These are phyloP conservation scores for Horisme vitalbata DNA, from an alignment of 2,888 invertebrate genomes.

Conservation along the genomic window DNA sequence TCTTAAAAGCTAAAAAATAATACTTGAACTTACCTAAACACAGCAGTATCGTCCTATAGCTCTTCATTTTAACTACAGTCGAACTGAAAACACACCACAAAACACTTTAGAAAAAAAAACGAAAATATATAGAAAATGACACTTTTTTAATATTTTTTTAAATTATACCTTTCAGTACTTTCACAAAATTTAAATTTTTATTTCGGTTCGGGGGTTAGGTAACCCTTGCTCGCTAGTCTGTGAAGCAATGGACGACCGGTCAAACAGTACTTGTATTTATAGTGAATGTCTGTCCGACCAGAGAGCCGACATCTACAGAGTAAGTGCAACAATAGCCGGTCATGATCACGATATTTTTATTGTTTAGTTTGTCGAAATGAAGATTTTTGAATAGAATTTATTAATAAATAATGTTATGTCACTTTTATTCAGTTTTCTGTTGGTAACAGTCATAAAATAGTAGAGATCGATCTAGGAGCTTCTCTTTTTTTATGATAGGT, in stretches of 20 bases:
- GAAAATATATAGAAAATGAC: constrained; percentile 9
- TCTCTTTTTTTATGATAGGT: too few relatives aligned
- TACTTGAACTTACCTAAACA: constrained; percentile 65
- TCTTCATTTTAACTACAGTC: constrained; percentile 69
- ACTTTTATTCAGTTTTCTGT: too few relatives aligned
- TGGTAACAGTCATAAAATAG: too few relatives aligned
- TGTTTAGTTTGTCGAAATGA: too few relatives aligned
- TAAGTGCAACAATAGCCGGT: too few relatives aligned
- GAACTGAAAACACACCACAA: constrained; percentile 67
- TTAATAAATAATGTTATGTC: too few relatives aligned
- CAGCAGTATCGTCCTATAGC: constrained; percentile 58
- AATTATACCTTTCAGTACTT: constrained; percentile 67
- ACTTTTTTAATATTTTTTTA: neutral
- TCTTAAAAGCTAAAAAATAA: too few relatives aligned
- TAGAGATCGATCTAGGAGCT: too few relatives aligned
- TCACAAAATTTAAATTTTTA: constrained; percentile 55
- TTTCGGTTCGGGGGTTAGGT: constrained; percentile 54
- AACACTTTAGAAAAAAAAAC: constrained; percentile 29
- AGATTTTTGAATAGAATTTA: too few relatives aligned
- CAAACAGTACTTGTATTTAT: constrained; percentile 65
- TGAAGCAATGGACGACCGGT: constrained; percentile 67
- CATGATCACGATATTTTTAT: too few relatives aligned
- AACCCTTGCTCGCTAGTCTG: constrained; percentile 60
- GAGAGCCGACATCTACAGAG: too few relatives aligned
- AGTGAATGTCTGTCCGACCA: constrained; percentile 47